A percentile compares a stretch with the other conserved stretches of the same genome.
These are phyloP conservation scores for Hirtodrosophila histrioides DNA, from an alignment of 2,888 invertebrate species.

Conservation along the genomic window DNA sequence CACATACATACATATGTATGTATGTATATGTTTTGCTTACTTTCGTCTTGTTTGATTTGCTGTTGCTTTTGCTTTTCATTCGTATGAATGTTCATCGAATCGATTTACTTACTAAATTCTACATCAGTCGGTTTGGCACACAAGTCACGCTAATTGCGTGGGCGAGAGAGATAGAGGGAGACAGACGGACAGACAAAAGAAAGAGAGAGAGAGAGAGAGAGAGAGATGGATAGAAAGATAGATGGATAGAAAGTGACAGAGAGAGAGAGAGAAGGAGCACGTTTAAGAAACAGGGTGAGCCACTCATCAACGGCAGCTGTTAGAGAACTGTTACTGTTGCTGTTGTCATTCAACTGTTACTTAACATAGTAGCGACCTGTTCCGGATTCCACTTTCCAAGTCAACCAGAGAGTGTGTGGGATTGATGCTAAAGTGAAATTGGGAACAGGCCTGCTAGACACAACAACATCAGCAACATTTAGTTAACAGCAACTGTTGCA, in stretches of 20 bases:
- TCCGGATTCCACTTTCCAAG: too few relatives aligned
- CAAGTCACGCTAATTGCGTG: slow-evolving; percentile 77
- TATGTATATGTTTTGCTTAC: slow-evolving; percentile 2
- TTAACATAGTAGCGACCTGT: neutral
- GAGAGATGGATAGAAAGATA: neutral
- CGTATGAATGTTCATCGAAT: slow-evolving; percentile 38
- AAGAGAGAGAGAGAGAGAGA: slow-evolving; percentile 13
- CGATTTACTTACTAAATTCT: slow-evolving; percentile 75
- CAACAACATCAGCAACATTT: too few relatives aligned
- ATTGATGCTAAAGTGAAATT: too few relatives aligned
- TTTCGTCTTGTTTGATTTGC: slow-evolving; percentile 44
- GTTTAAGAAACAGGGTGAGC: neutral
- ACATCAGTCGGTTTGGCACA: slow-evolving; percentile 85
- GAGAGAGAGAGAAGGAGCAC: slow-evolving; percentile 1
- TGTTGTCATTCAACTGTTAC: neutral
- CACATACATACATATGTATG: too few relatives aligned
- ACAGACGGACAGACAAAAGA: neutral
- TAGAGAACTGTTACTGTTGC: slow-evolving; percentile 1
- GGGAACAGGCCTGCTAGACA: too few relatives aligned
- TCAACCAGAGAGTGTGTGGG: too few relatives aligned
- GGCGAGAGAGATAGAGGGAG: slow-evolving; percentile 28
- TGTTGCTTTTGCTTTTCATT: slow-evolving; percentile 15
- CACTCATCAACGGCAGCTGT: neutral
- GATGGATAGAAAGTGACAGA: neutral
- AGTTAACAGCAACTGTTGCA: too few relatives aligned